A percentile compares a stretch with the other conserved stretches of the same genome.
Evolutionary conservation across 2,797 vertebrate species (phyloP).

Genomic region (Diglossa cyanea): DNA sequence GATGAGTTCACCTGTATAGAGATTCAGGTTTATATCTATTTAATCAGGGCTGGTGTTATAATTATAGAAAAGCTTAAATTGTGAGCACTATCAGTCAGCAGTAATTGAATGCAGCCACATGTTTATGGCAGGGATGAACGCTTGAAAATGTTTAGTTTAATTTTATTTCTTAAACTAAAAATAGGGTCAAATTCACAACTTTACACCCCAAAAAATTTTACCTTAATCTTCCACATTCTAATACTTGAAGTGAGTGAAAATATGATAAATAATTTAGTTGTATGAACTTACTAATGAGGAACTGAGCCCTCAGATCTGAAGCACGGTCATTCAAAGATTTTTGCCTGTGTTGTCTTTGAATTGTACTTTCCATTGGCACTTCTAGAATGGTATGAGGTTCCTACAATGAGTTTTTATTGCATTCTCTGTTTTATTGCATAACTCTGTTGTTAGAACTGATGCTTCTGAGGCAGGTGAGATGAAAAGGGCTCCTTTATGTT

Average conservation of each 20-base stretch:
- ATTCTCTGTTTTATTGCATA: background rate
- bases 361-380: background rate
- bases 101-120: background rate
- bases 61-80: background rate
- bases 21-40: background rate
- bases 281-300: background rate
- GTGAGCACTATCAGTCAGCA: background rate
- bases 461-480: background rate
- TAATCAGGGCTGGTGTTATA: background rate
- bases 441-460: background rate
- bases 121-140: background rate
- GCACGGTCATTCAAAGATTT: background rate
- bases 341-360: background rate
- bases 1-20: background rate
- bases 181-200: background rate
- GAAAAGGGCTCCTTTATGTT: background rate
- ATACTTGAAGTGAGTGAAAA: background rate
- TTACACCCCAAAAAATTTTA: background rate
- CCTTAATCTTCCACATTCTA: background rate
- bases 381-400: background rate
- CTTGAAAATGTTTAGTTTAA: rapidly evolving
- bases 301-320: background rate
- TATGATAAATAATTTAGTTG: background rate
- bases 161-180: background rate
- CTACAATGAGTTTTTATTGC: background rate